A percentile compares a stretch with the other conserved stretches of the same genome.
Evolutionary conservation across 2,797 vertebrate genomes (phyloP).

Genomic region (Lepilemur septentrionalis): DNA sequence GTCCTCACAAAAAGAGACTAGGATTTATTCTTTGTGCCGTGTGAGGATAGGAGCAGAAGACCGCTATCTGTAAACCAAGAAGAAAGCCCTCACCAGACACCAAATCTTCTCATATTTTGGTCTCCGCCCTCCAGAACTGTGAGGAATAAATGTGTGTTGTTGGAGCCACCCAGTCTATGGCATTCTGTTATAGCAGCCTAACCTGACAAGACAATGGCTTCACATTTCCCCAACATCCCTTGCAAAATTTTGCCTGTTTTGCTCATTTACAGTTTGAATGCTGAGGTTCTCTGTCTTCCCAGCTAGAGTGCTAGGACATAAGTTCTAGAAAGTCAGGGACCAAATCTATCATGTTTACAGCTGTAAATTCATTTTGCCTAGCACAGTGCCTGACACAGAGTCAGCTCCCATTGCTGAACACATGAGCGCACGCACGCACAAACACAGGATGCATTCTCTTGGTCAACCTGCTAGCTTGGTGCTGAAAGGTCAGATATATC

Average conservation of each 20-base stretch:
- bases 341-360: background rate
- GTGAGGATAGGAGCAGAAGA: background rate
- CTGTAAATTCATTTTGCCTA: background rate
- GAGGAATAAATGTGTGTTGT: background rate
- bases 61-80: background rate
- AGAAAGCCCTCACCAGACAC: background rate
- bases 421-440: accelerated
- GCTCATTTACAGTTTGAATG: background rate
- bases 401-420: no score
- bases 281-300: background rate
- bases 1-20: background rate
- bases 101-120: background rate
- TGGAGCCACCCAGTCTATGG: background rate
- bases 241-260: background rate
- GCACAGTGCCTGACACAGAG: background rate
- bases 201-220: background rate
- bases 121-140: background rate
- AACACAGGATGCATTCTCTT: background rate
- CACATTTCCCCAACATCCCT: background rate
- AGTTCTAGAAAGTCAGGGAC: background rate
- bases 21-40: background rate
- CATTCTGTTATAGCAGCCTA: background rate
- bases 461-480: background rate
- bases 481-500: background rate
- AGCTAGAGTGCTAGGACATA: background rate